Evolutionary conservation across 2,113 vertebrate species (phyloP), one percentile per base, ranked within the genome.

Genomic region (Lota lota): DNA sequence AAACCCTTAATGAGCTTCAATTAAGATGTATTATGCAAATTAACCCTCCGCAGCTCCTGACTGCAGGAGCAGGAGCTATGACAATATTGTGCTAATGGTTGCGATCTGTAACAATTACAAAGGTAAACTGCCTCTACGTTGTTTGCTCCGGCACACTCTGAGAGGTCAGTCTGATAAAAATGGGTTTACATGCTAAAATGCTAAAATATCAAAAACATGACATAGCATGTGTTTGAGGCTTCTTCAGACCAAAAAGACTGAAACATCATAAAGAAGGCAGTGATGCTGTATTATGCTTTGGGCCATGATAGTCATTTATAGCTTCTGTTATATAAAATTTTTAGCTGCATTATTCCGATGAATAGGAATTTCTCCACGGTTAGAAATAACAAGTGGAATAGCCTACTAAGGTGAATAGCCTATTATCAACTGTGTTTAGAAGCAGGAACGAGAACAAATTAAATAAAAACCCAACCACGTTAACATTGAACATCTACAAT

Each of bases 21-120:
- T 92, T 92, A 92, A 90, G 90, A 92, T 93, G 87, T 92, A 92
- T 91, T 91, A 93, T 92, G 88, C 86, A 90, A 92, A 93, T 93
- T 91, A 92, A 92, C 90, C 89, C 89, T 87, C 83, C 71, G 85
- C 88, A 86, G 88, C 85, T 85, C 67, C 80, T 24, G 88, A 88
- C 88, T 87, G 87, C 84, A 82, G 86, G 88, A 91, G 87, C 89
- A 87, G 85, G 84, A 86, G 87, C 87, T 88, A 87, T 80, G 87
- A 88, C 87, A 90, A 90, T 84, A 89, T 90, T 90, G 85, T 83
- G 85, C 84, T 92, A 91, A 92, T 91, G 86, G 86, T 56, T 68
- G 85, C 82, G 85, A 91, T 92, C 88, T 87, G 88, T 91, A 88
- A 89, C 88, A 92, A 91, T 93, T 92, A 91, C 83, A 85, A 90